Evolutionary conservation across 1,140 invertebrate genomes (phyloP).

Genomic region (Heliconius himera): DNA sequence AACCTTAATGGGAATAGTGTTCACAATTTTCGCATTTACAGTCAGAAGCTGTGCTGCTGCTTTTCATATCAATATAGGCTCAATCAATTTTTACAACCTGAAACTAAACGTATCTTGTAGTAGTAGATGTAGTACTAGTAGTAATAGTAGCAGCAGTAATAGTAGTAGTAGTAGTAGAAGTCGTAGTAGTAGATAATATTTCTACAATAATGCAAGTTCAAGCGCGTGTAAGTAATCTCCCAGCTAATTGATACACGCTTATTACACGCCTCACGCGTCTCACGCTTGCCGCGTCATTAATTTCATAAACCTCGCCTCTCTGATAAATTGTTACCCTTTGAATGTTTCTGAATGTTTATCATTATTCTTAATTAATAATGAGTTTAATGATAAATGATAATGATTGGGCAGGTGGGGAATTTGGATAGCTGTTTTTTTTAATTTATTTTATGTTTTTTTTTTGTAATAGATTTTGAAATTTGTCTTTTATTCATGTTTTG

Average conservation of each 20-base stretch:
- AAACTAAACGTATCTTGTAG: no score
- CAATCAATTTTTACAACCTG: no score
- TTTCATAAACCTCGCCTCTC: conserved; percentile 15
- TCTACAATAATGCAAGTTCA: neutral
- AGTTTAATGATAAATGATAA: neutral
- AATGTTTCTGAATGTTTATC: conserved; percentile 12
- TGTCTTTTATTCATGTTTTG: no score
- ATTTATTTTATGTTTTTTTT: no score
- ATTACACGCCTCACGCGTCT: conserved; percentile 4
- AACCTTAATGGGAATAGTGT: no score
- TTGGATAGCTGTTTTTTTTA: neutral
- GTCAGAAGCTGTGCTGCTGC: no score
- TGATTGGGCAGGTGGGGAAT: neutral
- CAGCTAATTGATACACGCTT: conserved; percentile 10
- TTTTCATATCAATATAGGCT: no score
- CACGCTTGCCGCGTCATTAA: conserved; percentile 16
- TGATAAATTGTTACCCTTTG: conserved; percentile 1
- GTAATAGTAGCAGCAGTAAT: no score
- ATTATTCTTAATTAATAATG: neutral
- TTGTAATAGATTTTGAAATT: no score
- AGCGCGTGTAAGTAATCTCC: neutral
- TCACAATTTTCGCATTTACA: no score
- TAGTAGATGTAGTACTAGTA: no score
- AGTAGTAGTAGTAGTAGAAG: no score
- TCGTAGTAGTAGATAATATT: neutral